Conservation (phyloP, 2,797 vertebrate species). For the Falco cherrug region DNA sequence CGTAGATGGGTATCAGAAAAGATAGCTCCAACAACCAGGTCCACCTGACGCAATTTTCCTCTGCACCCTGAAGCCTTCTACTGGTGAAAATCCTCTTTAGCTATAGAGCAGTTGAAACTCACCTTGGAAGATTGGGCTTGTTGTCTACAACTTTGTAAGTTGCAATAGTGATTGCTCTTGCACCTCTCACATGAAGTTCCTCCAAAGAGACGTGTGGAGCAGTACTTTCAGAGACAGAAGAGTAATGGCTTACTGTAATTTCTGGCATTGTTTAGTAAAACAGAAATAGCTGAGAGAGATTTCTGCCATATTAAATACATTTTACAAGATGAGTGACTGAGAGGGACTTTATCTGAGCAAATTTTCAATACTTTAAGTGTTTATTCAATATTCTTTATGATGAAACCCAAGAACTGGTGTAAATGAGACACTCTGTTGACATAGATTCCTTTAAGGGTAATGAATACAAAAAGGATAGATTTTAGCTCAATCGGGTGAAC, state of each 20-base stretch:
- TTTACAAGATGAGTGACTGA: neutral
- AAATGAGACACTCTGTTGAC: neutral
- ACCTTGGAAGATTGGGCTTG: neutral
- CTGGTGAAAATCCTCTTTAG: neutral
- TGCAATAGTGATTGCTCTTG: neutral
- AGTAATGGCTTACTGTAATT: neutral
- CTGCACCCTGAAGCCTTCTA: neutral
- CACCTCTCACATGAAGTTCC: neutral
- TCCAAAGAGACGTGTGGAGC: neutral
- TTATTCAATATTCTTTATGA: neutral
- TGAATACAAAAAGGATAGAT: neutral
- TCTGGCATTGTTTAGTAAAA: neutral
- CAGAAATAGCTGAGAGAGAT: neutral
- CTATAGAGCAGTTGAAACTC: neutral
- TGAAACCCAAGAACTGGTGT: neutral
- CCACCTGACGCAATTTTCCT: neutral
- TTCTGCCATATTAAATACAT: neutral
- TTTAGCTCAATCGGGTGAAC: neutral
- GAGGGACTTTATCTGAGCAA: neutral
- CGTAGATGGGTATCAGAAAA: neutral
- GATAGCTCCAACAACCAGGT: neutral
- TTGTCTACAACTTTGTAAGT: neutral
- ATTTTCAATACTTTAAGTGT: neutral
- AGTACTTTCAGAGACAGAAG: neutral
- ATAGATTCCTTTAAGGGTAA: neutral